Evolutionary conservation across 2,113 vertebrate species (phyloP).

Genomic region (Corvus moneduloides): DNA sequence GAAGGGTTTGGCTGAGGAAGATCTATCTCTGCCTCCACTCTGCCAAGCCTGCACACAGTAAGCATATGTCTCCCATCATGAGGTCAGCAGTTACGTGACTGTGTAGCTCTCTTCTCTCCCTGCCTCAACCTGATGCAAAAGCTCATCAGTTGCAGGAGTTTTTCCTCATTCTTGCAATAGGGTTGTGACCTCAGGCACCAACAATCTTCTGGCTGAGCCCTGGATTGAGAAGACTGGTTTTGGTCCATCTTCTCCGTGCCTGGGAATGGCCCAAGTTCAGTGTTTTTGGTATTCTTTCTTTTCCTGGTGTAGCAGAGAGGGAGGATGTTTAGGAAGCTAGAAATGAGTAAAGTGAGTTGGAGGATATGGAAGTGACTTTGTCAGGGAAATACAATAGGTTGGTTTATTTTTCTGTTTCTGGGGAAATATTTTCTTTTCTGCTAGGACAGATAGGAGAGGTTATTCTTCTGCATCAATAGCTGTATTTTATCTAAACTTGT

Average conservation of each 20-base stretch:
- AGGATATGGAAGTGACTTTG: neutral
- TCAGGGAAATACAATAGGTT: neutral
- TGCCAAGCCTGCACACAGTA: neutral
- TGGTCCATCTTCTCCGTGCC: neutral
- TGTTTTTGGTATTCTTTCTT: neutral
- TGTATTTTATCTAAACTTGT: neutral
- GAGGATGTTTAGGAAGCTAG: neutral
- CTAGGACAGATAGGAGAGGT: neutral
- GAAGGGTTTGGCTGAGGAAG: neutral
- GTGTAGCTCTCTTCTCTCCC: neutral
- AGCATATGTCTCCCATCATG: neutral
- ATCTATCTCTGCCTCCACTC: neutral
- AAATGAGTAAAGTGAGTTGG: neutral
- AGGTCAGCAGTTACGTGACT: neutral
- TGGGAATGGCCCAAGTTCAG: neutral
- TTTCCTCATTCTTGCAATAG: neutral
- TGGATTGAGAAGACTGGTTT: neutral
- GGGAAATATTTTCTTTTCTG: neutral
- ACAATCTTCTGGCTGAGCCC: neutral
- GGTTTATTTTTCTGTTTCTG: neutral
- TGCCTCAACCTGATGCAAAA: neutral
- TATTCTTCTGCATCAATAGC: neutral
- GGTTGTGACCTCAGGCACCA: neutral
- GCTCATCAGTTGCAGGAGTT: neutral
- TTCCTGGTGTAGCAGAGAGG: neutral